Evolutionary conservation across 2,797 vertebrate genomes (phyloP).

Genomic region (Rhinogobio ventralis): DNA sequence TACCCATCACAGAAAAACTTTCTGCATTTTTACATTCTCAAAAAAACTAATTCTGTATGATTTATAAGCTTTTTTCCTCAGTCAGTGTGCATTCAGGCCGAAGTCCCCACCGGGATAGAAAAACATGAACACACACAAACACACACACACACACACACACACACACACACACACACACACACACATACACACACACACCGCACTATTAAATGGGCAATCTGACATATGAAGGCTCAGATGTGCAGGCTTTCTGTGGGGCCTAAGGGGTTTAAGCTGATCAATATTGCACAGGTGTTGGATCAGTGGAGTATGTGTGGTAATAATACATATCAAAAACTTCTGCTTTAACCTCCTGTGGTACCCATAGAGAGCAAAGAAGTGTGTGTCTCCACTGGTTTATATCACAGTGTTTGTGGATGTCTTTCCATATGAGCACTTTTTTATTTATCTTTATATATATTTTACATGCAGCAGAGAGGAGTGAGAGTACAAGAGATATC

Average conservation of each 20-base stretch:
- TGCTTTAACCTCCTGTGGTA: conserved; percentile 9
- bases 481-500: conserved; percentile 32
- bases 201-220: conserved; percentile 3
- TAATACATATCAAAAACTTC: conserved; percentile 21
- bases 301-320: conserved; percentile 17
- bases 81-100: no score
- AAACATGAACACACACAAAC: neutral
- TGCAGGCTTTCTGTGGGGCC: conserved; percentile 7
- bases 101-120: no score
- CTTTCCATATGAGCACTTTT: neutral
- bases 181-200: neutral
- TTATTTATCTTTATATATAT: conserved; percentile 36
- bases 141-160: conserved; percentile 6
- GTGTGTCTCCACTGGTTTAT: conserved; percentile 27
- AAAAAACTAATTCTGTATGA: no score
- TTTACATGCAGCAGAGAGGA: conserved; percentile 26
- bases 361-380: neutral
- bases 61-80: no score
- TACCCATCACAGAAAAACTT: no score
- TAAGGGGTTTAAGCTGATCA: conserved; percentile 20
- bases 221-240: conserved; percentile 7
- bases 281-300: conserved; percentile 27
- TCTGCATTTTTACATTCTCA: no score
- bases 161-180: neutral
- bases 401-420: conserved; percentile 32